These are phyloP conservation scores for Papilio machaon DNA, from an alignment of 1,140 invertebrate genomes.

Conservation along the genomic window DNA sequence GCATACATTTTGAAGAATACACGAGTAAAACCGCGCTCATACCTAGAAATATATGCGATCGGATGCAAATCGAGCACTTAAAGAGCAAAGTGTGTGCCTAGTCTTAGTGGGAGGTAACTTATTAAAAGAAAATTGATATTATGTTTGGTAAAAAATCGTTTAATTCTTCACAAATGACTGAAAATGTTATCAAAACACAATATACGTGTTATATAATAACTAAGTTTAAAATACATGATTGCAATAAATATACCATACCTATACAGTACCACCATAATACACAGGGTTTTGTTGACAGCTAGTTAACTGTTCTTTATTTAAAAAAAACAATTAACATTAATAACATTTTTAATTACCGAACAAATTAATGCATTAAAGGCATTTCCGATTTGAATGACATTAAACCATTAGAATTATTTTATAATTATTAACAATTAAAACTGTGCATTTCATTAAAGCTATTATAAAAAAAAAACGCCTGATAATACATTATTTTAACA, in stretches of 20 bases:
- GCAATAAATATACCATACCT: constrained; percentile 67
- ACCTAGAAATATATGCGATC: too few relatives aligned
- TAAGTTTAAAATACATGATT: constrained; percentile 77
- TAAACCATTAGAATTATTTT: not conserved
- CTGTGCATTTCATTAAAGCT: not conserved
- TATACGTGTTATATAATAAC: constrained; percentile 72
- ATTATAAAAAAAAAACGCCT: not conserved
- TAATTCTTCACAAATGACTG: constrained; percentile 80
- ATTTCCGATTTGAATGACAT: not conserved
- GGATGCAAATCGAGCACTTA: not conserved
- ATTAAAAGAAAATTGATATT: constrained; percentile 49
- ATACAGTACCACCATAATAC: constrained; percentile 45
- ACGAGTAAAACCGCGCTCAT: too few relatives aligned
- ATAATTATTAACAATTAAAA: not conserved
- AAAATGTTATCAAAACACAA: constrained; percentile 80
- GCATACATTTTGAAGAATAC: too few relatives aligned
- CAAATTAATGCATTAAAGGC: not conserved
- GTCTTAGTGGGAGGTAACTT: not conserved
- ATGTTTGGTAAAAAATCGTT: constrained; percentile 79
- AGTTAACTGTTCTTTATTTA: not conserved
- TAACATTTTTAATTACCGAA: not conserved
- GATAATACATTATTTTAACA: not conserved
- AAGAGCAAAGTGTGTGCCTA: too few relatives aligned
- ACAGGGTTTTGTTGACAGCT: constrained; percentile 19
- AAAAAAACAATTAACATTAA: constrained; percentile 8